Evolutionary conservation across 2,113 vertebrate species (phyloP).

Genomic region (Catharus bicknelli): DNA sequence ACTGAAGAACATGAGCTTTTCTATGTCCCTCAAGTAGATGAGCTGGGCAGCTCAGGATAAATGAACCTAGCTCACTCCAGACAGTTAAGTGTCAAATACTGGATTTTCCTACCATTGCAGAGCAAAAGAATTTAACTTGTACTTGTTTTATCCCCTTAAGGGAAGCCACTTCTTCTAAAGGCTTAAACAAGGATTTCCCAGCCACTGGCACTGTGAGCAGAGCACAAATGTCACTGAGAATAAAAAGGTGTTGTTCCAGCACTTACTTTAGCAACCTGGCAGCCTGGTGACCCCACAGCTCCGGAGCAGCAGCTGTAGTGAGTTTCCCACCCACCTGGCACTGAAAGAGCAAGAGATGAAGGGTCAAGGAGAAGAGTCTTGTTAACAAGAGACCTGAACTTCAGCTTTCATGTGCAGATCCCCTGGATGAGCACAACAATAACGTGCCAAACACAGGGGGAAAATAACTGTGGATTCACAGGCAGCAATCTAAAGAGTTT

Average conservation of each 20-base stretch:
- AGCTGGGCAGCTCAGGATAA: not conserved
- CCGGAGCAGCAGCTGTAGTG: constrained; percentile 91
- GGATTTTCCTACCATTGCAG: not conserved
- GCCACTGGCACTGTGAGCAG: not conserved
- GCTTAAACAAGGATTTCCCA: not conserved
- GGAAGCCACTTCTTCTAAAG: not conserved
- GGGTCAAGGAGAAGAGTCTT: not conserved
- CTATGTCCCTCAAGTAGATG: not conserved
- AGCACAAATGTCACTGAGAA: not conserved
- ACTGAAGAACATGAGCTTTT: not conserved
- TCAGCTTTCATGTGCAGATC: not conserved
- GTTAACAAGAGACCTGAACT: not conserved
- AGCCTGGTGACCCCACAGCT: constrained; percentile 85
- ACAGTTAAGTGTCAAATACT: not conserved
- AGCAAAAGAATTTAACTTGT: not conserved
- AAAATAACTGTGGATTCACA: not conserved
- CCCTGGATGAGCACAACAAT: not conserved
- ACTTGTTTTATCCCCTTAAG: not conserved
- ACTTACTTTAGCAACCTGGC: constrained; percentile 88
- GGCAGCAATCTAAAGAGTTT: not conserved
- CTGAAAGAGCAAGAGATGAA: constrained; percentile 45
- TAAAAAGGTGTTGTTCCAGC: not conserved
- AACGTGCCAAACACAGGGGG: not conserved
- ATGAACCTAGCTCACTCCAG: not conserved
- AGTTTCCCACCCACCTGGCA: constrained; percentile 92